Conservation (phyloP, 1,140 invertebrate species). For the Atta cephalotes region DNA sequence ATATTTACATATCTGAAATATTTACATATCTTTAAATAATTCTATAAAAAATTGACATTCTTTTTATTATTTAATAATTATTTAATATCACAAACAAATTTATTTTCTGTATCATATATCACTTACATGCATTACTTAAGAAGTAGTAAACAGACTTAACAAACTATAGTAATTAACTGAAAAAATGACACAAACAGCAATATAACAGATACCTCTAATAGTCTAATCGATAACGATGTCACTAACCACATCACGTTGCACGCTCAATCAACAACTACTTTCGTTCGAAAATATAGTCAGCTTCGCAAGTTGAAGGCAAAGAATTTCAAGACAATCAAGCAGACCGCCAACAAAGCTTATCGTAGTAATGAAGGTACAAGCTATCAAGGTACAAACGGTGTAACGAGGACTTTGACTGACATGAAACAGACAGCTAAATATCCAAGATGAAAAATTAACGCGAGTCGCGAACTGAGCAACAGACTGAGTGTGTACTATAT, state of each 20-base stretch:
- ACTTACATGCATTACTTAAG: background rate
- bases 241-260: conserved; percentile 31
- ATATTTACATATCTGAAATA: too few relatives aligned
- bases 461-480: background rate
- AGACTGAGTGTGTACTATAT: background rate
- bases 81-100: background rate
- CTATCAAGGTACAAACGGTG: conserved; percentile 27
- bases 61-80: background rate
- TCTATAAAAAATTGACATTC: background rate
- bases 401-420: conserved; percentile 68
- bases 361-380: conserved; percentile 43
- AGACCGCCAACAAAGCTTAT: conserved; percentile 45
- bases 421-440: conserved; percentile 68
- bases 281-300: background rate
- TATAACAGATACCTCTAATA: conserved; percentile 11
- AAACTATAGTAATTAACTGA: background rate
- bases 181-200: background rate
- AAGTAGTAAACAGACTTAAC: background rate
- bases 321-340: conserved; percentile 46
- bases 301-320: conserved; percentile 15
- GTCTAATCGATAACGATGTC: conserved; percentile 33
- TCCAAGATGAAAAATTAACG: conserved; percentile 44
- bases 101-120: background rate
- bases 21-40: background rate
- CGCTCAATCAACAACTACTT: conserved; percentile 16